Conservation (phyloP, 2,888 invertebrate species). For the Aleiodes testaceus region DNA sequence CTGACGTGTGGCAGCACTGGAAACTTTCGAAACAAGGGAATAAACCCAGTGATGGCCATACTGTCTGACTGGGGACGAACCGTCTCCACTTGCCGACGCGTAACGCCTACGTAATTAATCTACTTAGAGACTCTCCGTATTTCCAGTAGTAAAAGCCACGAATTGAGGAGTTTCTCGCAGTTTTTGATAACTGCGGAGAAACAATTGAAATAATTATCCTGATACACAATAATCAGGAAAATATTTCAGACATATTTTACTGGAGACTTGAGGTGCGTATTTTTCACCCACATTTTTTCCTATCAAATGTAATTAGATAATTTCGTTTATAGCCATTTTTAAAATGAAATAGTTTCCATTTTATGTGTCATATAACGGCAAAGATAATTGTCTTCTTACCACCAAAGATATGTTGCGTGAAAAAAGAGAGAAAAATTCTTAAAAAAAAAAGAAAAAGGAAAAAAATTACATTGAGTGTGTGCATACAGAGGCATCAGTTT, state of each 20-base stretch:
- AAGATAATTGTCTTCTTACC: constrained; percentile 29
- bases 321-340: neutral
- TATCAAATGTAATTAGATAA: neutral
- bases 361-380: constrained; percentile 24
- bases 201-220: neutral
- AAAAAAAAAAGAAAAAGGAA: neutral
- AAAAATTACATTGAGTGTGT: constrained; percentile 20
- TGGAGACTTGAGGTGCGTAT: constrained; percentile 4
- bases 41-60: constrained; percentile 9
- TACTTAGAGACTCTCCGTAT: neutral
- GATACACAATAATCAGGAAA: neutral
- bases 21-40: neutral
- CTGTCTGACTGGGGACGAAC: constrained; percentile 37
- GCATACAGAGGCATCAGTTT: constrained; percentile 31
- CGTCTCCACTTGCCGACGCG: constrained; percentile 29
- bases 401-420: constrained; percentile 23
- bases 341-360: neutral
- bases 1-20: neutral
- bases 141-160: constrained; percentile 5
- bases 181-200: no score
- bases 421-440: neutral
- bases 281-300: neutral
- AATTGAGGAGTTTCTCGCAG: neutral
- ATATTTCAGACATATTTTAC: neutral
- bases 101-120: constrained; percentile 26